Evolutionary conservation across 2,113 vertebrate species (phyloP), one percentile per base, ranked within the genome.

Genomic region (Orientallactaga bullata): DNA sequence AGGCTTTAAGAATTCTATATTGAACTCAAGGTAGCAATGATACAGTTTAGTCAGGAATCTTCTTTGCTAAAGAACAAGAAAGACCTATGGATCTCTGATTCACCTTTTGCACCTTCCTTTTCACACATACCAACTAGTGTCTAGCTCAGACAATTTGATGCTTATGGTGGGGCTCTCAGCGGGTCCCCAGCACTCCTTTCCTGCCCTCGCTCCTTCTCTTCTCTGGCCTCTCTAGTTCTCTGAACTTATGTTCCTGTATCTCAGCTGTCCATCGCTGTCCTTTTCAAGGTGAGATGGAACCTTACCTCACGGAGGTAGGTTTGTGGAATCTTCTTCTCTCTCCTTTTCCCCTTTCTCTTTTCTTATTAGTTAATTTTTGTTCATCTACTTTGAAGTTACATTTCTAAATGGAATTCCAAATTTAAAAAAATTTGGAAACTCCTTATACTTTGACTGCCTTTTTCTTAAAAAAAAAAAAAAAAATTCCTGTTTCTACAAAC

Each of bases 11-110:
- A 37, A 0, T 17, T 32, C 8, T 5, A 0, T 63, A 7, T 39
- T 66, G 32, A 86, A 85, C 72, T 86, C 47, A 73, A 77, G 77
- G 55, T 55, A 86, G 68, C 71, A 83, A 63, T 51, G 91, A 39
- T 26, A 23, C n/a, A 42, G 71, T 69, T 96, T 82, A 85, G 91
- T 88, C 68, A 84, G 68, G 81, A 94, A 77, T 93, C 58, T 95
- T 94, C 51, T 88, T 76, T 83, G 42, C 76, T 89, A 35, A 39
- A 94, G 65, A 93, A 91, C 86, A 87, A 93, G 55, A 80, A 17
- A 42, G 37, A 47, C n/a, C 71, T 72, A 18, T n/a, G 24, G 81
- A 21, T 85, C 89, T 58, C 51, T 28, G 51, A 79, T 13, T 10
- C 2, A 28, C 39, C 20, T 35, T 88, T 84, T 51, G 77, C 85